Evolutionary conservation across 2,888 invertebrate genomes (phyloP), one percentile per base, ranked within the genome.

Genomic region (Catocala sponsa): DNA sequence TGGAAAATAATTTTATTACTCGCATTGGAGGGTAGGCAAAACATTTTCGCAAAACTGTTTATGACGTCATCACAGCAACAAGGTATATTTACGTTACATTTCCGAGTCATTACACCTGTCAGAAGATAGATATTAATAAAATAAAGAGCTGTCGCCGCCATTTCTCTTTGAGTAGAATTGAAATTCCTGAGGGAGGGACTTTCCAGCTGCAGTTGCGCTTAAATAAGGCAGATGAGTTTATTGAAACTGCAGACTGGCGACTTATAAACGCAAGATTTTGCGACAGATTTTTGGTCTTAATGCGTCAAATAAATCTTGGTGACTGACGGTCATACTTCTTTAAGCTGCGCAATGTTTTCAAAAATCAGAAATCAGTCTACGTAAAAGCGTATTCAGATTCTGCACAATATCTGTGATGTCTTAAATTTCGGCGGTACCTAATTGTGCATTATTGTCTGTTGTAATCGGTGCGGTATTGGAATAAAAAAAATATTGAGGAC

Each of bases 131-230:
- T 69, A 63, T 74, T 61, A 68, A 74, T 76, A 55, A 59, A 42
- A 49, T 15, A 46, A n/a, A 32, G 25, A n/a, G 51, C 11, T 51
- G 35, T 54, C 41, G 51, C 13, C n/a, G 51, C 47, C 12, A 32
- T 46, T 48, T 46, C 58, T 51, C 60, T 59, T 53, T 49, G 51
- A 49, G 47, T 48, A 41, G 53, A 65, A 71, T 76, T 59, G 64
- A 68, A 81, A 82, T 80, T 78, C 80, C 74, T 73, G 12, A 52
- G 69, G 70, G 72, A 72, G 70, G 75, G 75, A 78, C 81, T 82
- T 68, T 72, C 69, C 70, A 65, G 71, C 67, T 82, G 84, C 82
- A 83, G 77, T 80, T 78, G 74, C 25, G 74, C 69, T 67, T 71
- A 73, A 70, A 70, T 78, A 65, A 70, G 63, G 59, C 71, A 80